Base-by-base conservation (phyloP, 1,140 invertebrate species). In the Cherax destructor region DNA sequence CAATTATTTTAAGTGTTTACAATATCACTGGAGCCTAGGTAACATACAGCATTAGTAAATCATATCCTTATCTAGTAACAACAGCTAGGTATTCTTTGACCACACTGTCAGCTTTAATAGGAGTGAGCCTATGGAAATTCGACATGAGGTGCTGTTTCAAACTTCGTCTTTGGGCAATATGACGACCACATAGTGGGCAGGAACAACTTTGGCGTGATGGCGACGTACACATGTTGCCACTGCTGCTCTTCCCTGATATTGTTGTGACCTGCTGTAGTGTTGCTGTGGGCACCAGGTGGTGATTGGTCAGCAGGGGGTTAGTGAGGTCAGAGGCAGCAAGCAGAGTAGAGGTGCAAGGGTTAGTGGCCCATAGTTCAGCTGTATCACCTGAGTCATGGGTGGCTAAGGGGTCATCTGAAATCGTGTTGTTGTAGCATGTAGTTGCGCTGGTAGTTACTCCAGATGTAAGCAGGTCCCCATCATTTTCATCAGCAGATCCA, bases 131-230 rank as follows among this genome's bases (percentile, higher is more conserved):
- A 78, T 93, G 92, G 72, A 92, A 93, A 83, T 92, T 93, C 61
- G 91, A 92, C 92, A 93, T 93, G 76, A 93, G 88, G 74, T 93
- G 92, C 41, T 93, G 92, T 79, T 93, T 93, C 59, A 93, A 85
- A 84, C 92, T 93, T 41, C 92, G 88, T 56, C 92, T 85, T 84
- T 93, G 92, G 18, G 92, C 92, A 77, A 93, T 93, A 30, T 92
- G 92, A 5, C 92, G 92, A 16, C 92, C 92, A 85, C 92, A 93
- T 30, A 93, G 76, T 16, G 92, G 92, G 74, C 92, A 93, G 11
- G 89, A 83, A 81, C 91, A 92, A 56, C 92, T 93, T 80, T 93
- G 92, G 11, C 92, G 91, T 5, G 92, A 93, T 7, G 92, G 92
- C 13, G 89, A 91, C 47, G 91, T 88, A n/a, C 86, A 88, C 56